Base-by-base conservation (phyloP, 2,888 invertebrate species). In the Drosophila ezoana region DNA sequence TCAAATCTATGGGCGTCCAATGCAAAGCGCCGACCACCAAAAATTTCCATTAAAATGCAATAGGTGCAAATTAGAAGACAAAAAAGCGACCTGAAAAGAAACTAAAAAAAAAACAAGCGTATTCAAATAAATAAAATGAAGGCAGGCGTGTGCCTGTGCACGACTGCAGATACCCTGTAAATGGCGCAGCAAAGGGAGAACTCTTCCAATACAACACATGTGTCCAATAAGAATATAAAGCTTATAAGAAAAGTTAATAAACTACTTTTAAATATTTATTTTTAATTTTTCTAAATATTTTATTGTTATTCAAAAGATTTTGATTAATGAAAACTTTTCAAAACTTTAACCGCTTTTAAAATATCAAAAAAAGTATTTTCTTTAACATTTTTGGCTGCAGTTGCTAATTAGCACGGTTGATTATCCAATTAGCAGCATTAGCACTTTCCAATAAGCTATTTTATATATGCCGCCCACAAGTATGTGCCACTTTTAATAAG, bases 1-100 rank as follows among this genome's bases (percentile, higher is more conserved):
- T 87, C 68, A 89, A 90, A 90, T 90, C 81, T 90, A 90, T 89
- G 90, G 73, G 81, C 72, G 71, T 72, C 76, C 76, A 80, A 88
- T 88, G 81, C 85, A 89, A 87, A 86, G 68, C 66, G 63, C 59
- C 40, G 33, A 53, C 28, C 48, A 54, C 52, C 44, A 73, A 60
- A 72, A 87, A 87, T 79, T 79, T 72, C 85, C 83, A 87, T 87
- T 84, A 85, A 83, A 84, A 75, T 64, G 83, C 81, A 74, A 87
- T 79, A 87, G 81, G 84, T 88, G 85, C 81, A 87, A 87, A 85
- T 88, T 88, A 84, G 69, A 76, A 69, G 76, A 71, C 70, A 68
- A 69, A 73, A 82, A 79, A 53, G 52, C 35, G 10, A n/a, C n/a
- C 51, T 35, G 40, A 51, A 43, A 23, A 49, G 4, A 58, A 47